Evolutionary conservation across 2,888 invertebrate species (phyloP).

Genomic region (Erebia palarica): DNA sequence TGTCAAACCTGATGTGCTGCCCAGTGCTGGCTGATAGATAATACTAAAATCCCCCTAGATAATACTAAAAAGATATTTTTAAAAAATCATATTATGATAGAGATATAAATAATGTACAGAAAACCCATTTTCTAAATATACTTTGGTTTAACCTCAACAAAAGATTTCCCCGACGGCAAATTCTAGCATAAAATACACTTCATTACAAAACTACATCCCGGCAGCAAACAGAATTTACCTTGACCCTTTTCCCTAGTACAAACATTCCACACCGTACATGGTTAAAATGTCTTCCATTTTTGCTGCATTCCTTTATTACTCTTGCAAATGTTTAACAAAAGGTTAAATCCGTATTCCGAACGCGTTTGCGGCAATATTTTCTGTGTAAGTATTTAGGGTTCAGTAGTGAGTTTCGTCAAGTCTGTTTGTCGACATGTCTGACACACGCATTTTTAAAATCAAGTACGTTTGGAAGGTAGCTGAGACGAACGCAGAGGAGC

Average conservation of each 20-base stretch:
- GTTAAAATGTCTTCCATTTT: constrained; percentile 14
- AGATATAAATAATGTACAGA: not conserved
- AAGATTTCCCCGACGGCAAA: not conserved
- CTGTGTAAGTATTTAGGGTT: not conserved
- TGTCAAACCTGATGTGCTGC: too few species aligned
- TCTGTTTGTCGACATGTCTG: too few species aligned
- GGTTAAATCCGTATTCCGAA: not conserved
- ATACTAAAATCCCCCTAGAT: too few species aligned
- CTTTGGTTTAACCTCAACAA: not conserved
- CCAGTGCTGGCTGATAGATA: too few species aligned
- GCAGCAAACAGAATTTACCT: constrained; percentile 24
- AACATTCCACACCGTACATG: constrained; percentile 14
- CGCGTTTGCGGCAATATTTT: not conserved
- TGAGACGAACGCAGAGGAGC: too few species aligned
- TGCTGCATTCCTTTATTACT: constrained; percentile 13
- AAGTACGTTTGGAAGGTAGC: too few species aligned
- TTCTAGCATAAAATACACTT: constrained; percentile 17
- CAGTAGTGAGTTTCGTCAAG: too few species aligned
- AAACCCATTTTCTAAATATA: constrained; percentile 1
- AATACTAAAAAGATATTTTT: too few species aligned
- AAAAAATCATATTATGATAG: too few species aligned
- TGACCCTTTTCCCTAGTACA: constrained; percentile 28
- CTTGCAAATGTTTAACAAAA: constrained; percentile 23
- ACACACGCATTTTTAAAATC: too few species aligned
- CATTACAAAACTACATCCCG: constrained; percentile 18